Conservation (phyloP, 2,113 vertebrate species). For the Monopterus albus region DNA sequence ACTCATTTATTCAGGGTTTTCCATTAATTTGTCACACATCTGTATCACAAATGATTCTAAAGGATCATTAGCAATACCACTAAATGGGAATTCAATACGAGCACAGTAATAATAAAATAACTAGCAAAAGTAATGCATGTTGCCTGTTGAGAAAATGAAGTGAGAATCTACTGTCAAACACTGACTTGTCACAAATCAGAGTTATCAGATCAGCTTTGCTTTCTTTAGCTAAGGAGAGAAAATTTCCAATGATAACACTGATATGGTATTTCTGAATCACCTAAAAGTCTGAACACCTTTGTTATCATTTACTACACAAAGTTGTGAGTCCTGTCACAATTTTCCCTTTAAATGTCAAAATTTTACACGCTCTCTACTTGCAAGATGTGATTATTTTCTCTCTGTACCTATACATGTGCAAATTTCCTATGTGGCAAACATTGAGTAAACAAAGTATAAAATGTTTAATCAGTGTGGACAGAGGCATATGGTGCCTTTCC, state of each 20-base stretch:
- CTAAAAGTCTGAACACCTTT: neutral
- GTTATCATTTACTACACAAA: neutral
- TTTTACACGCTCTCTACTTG: no score
- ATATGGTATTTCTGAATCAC: neutral
- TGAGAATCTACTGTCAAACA: neutral
- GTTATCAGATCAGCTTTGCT: neutral
- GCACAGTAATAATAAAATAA: neutral
- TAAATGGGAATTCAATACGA: neutral
- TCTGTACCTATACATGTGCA: no score
- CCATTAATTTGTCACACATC: no score
- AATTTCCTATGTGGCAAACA: neutral
- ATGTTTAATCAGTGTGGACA: conserved; percentile 45
- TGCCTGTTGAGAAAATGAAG: neutral
- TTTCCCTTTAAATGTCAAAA: no score
- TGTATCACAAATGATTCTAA: no score
- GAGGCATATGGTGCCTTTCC: conserved; percentile 54
- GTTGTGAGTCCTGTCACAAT: neutral
- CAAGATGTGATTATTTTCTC: no score
- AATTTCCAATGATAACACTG: neutral
- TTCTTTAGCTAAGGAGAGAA: neutral
- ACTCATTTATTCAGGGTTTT: no score
- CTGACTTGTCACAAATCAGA: no score
- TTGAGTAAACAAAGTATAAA: conserved; percentile 17
- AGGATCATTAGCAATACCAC: no score
- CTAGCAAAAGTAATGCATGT: no score